phyloP scores from a whole-genome alignment of 2,888 invertebrate genomes.

The Coelinius sp. region DNA sequence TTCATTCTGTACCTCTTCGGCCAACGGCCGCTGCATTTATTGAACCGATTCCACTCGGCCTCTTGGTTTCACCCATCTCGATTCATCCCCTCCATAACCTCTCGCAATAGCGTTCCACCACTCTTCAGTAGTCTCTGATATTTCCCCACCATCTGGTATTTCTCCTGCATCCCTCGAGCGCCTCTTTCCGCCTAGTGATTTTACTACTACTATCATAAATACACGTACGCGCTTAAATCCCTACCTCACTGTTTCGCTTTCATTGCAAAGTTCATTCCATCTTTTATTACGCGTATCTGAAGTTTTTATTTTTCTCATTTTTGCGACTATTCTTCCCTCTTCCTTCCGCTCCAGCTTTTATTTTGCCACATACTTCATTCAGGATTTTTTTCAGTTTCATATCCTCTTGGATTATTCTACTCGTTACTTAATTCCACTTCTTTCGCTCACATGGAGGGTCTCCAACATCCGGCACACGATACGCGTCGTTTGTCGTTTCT shows the following conservation, averaged over 20 bases:
- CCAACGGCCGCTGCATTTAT: slow-evolving; percentile 57
- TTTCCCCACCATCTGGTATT: slow-evolving; percentile 25
- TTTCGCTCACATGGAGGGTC: neutral
- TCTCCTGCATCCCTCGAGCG: slow-evolving; percentile 33
- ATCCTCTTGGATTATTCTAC: slow-evolving; percentile 11
- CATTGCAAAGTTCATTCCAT: neutral
- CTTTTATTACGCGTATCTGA: neutral
- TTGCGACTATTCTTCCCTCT: slow-evolving; percentile 1
- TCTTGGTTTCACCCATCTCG: slow-evolving; percentile 35
- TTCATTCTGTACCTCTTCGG: slow-evolving; percentile 35
- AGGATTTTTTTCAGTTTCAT: neutral
- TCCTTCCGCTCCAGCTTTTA: neutral
- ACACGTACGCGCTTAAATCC: neutral
- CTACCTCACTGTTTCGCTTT: slow-evolving; percentile 12
- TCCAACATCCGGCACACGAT: slow-evolving; percentile 2
- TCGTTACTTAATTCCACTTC: slow-evolving; percentile 10
- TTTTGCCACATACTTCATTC: slow-evolving; percentile 24
- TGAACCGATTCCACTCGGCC: slow-evolving; percentile 54
- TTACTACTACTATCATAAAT: slow-evolving; percentile 25
- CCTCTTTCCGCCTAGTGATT: slow-evolving; percentile 31
- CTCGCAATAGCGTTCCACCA: slow-evolving; percentile 23
- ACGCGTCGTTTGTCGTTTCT: neutral
- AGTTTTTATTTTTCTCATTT: slow-evolving; percentile 13
- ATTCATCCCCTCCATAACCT: slow-evolving; percentile 26
- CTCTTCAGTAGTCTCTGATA: slow-evolving; percentile 4